phyloP scores from a whole-genome alignment of 2,888 invertebrate genomes.

The Sinelater perroti region DNA sequence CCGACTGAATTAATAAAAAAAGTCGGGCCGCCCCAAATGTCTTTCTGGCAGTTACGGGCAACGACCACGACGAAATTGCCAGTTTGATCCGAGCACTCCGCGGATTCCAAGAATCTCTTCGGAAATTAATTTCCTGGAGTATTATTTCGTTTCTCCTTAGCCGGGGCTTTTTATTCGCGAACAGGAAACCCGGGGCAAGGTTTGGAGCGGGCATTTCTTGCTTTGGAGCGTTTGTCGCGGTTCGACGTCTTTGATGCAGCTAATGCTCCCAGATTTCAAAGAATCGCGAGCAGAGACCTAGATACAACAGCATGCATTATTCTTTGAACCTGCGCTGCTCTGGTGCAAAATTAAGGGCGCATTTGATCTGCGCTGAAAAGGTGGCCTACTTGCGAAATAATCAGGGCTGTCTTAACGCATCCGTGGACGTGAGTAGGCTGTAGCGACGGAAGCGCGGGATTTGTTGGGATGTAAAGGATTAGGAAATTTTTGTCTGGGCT shows the following conservation, averaged over 20 bases:
- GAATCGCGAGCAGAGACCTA: neutral
- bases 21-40: too few relatives aligned
- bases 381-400: too few relatives aligned
- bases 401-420: too few relatives aligned
- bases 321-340: neutral
- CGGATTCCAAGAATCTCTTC: neutral
- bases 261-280: slow-evolving; percentile 3
- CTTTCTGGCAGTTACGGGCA: neutral
- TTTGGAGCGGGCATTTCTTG: neutral
- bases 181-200: neutral
- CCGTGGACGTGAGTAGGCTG: too few relatives aligned
- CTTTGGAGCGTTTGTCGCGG: neutral
- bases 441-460: too few relatives aligned
- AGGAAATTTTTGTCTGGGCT: too few relatives aligned
- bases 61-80: neutral
- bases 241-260: slow-evolving; percentile 5
- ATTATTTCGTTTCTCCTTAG: neutral
- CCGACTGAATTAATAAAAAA: neutral
- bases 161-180: neutral
- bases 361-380: too few relatives aligned
- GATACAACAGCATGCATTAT: slow-evolving; percentile 1
- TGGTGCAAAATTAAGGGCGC: too few relatives aligned
- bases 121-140: neutral
- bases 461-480: too few relatives aligned
- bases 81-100: neutral